phyloP scores from a whole-genome alignment of 2,797 vertebrate species.

The Urosaurus nigricauda region DNA sequence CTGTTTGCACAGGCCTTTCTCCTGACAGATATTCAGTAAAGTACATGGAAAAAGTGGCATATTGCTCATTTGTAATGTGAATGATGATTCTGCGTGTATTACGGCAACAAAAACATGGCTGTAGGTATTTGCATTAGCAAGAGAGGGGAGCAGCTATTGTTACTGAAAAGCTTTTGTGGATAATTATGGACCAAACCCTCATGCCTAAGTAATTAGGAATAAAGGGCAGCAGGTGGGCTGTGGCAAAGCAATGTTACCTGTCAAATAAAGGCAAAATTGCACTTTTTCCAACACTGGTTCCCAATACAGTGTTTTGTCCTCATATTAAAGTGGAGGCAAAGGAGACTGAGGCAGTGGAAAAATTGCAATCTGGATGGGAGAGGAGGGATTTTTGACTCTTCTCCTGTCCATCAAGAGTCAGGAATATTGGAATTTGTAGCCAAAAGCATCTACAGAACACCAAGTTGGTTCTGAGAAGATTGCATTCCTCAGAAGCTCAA shows the following conservation, averaged over 20 bases:
- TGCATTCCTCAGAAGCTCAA: background rate
- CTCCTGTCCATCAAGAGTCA: background rate
- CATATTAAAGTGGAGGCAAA: background rate
- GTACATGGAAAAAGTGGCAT: background rate
- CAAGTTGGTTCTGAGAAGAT: background rate
- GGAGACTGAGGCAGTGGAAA: background rate
- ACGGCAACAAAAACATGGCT: constrained; percentile 42
- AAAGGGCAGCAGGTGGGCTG: background rate
- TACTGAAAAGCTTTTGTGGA: constrained; percentile 16
- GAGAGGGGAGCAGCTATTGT: background rate
- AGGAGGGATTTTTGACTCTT: background rate
- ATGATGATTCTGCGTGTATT: background rate
- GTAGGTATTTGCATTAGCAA: constrained; percentile 31
- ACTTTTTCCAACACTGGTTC: background rate
- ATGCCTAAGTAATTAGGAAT: background rate
- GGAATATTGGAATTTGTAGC: background rate
- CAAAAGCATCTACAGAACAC: background rate
- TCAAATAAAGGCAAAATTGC: background rate
- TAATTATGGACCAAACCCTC: background rate
- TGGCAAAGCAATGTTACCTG: background rate
- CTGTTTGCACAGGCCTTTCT: constrained; percentile 45
- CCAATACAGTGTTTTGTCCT: background rate
- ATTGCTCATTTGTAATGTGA: background rate
- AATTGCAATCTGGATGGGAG: background rate
- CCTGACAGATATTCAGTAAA: constrained; percentile 1